Conservation (phyloP, 2,888 invertebrate species). For the Eugnorisma glareosa region DNA sequence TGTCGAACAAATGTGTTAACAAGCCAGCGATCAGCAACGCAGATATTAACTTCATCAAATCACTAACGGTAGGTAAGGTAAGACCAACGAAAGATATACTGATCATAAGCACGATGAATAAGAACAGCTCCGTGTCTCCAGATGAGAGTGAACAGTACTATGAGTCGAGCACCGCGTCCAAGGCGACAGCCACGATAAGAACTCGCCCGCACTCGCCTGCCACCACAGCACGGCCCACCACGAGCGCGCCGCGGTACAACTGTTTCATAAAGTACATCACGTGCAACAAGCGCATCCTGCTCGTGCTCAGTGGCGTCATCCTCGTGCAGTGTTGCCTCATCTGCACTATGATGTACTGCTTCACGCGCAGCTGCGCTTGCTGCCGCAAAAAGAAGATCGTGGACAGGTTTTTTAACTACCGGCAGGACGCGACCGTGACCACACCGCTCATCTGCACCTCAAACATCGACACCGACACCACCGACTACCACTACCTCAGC, state of each 20-base stretch:
- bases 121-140: background rate
- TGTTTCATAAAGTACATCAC: slow-evolving; percentile 49
- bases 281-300: slow-evolving; percentile 71
- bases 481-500: slow-evolving; percentile 78
- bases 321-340: slow-evolving; percentile 79
- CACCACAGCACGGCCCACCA: accelerated
- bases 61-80: slow-evolving; percentile 45
- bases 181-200: background rate
- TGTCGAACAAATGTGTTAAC: slow-evolving; percentile 75
- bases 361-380: slow-evolving; percentile 71
- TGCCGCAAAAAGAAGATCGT: slow-evolving; percentile 73
- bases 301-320: slow-evolving; percentile 72
- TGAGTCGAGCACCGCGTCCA: background rate
- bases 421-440: slow-evolving; percentile 83
- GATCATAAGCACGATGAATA: slow-evolving; percentile 69
- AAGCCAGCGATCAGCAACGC: slow-evolving; percentile 68
- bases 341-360: slow-evolving; percentile 76
- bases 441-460: slow-evolving; percentile 84
- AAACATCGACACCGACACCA: slow-evolving; percentile 82
- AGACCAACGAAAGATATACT: slow-evolving; percentile 76
- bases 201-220: accelerated
- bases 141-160: accelerated
- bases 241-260: background rate
- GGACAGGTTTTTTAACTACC: slow-evolving; percentile 80
- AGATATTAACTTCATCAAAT: slow-evolving; percentile 78